Conservation (phyloP, 2,888 invertebrate genomes). For the Diplazon laetatorius region DNA sequence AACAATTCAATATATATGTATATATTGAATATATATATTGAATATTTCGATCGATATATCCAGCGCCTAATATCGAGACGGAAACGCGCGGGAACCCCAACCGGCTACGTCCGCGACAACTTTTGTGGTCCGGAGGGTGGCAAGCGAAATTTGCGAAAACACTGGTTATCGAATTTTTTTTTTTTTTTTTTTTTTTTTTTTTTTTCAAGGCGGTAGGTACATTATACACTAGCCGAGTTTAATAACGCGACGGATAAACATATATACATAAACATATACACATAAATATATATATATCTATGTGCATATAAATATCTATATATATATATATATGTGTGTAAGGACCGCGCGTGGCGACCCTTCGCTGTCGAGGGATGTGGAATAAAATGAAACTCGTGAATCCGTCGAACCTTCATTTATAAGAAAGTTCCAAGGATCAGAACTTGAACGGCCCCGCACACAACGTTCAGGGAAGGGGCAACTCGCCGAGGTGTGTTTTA, state of each 20-base stretch:
- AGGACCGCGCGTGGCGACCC: slow-evolving; percentile 67
- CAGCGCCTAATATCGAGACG: neutral
- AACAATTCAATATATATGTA: no score
- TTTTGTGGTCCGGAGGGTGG: neutral
- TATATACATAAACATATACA: no score
- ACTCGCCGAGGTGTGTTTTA: slow-evolving; percentile 22
- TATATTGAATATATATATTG: no score
- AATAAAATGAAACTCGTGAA: slow-evolving; percentile 75
- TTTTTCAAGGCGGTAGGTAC: slow-evolving; percentile 14
- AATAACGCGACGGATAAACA: no score
- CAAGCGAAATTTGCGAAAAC: neutral
- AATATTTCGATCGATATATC: no score
- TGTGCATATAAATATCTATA: no score
- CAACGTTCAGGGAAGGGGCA: slow-evolving; percentile 55
- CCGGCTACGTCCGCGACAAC: slow-evolving; percentile 16
- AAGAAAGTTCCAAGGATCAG: slow-evolving; percentile 80
- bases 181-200: no score
- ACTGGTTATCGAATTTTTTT: slow-evolving; percentile 33
- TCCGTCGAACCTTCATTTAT: slow-evolving; percentile 78
- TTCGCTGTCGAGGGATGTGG: slow-evolving; percentile 74
- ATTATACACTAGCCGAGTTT: slow-evolving; percentile 7
- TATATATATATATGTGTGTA: no score
- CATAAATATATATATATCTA: no score
- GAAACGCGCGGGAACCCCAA: neutral
- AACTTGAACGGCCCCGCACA: slow-evolving; percentile 71